phyloP scores from a whole-genome alignment of 2,888 invertebrate genomes.

The Polyommatus iphigenia region DNA sequence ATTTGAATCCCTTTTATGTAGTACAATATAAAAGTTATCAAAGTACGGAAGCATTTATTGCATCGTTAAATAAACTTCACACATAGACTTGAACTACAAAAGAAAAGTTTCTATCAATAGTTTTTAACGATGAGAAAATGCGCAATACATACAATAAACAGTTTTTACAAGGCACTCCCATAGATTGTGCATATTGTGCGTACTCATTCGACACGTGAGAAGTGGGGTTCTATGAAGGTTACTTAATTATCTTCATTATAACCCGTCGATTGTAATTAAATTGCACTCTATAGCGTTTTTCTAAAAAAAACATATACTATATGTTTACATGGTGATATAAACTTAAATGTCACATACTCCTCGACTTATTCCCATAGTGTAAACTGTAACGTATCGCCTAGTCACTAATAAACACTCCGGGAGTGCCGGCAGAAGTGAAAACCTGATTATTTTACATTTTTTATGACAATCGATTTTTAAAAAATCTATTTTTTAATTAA shows the following conservation, averaged over 20 bases:
- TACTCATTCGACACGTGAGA: not conserved
- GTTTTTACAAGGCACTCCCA: slow-evolving; percentile 18
- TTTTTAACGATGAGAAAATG: slow-evolving; percentile 14
- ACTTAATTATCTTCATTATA: not conserved
- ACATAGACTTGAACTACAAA: not conserved
- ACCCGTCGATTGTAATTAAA: not conserved
- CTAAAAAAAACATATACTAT: too few relatives aligned
- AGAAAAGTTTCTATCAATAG: slow-evolving; percentile 12
- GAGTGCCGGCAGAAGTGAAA: too few relatives aligned
- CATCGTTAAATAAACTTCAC: slow-evolving; percentile 2
- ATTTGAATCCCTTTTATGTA: not conserved
- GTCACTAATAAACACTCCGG: too few relatives aligned
- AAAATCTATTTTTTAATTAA: too few relatives aligned
- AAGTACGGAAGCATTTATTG: not conserved
- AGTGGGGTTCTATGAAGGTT: not conserved
- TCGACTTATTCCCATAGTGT: too few relatives aligned
- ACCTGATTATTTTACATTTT: too few relatives aligned
- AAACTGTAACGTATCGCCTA: too few relatives aligned
- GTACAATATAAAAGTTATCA: not conserved
- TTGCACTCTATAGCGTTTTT: not conserved
- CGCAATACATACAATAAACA: slow-evolving; percentile 21
- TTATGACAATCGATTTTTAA: too few relatives aligned
- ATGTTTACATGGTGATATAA: too few relatives aligned
- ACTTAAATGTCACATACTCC: not conserved
- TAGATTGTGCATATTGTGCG: slow-evolving; percentile 10